These are phyloP conservation scores for Apeltes quadracus DNA, from an alignment of 2,113 vertebrate species.

Conservation along the genomic window DNA sequence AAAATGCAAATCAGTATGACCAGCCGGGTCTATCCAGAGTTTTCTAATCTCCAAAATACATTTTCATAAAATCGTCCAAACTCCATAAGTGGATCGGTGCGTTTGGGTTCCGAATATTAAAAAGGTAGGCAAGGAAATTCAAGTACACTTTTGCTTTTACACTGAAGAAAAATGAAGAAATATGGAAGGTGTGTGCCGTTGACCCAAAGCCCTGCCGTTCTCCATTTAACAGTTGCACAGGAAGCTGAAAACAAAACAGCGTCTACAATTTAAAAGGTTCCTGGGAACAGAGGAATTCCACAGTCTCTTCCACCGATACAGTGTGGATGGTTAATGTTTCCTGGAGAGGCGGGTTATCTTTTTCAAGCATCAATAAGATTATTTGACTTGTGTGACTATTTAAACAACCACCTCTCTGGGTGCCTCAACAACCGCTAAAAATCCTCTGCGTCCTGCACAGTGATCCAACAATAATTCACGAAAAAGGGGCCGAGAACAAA, in stretches of 20 bases:
- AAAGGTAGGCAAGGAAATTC: slow-evolving; percentile 11
- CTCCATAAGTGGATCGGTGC: slow-evolving; percentile 27
- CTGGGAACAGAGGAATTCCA: slow-evolving; percentile 55
- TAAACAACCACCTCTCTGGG: slow-evolving; percentile 3
- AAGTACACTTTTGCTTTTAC: too few species aligned
- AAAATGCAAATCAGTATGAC: slow-evolving; percentile 45
- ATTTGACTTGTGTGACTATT: not conserved
- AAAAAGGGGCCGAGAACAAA: slow-evolving; percentile 10
- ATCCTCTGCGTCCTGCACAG: not conserved
- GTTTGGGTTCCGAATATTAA: not conserved
- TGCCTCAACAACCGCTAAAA: not conserved
- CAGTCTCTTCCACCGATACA: slow-evolving; percentile 12
- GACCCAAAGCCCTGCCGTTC: slow-evolving; percentile 29
- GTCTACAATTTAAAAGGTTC: slow-evolving; percentile 20
- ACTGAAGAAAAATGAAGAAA: slow-evolving; percentile 27
- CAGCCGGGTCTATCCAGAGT: not conserved
- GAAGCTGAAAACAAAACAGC: slow-evolving; percentile 61
- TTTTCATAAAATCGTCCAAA: slow-evolving; percentile 7
- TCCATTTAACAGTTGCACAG: slow-evolving; percentile 29
- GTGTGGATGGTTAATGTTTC: not conserved
- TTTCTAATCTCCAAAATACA: slow-evolving; percentile 3
- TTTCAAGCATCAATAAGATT: slow-evolving; percentile 1
- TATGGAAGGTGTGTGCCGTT: slow-evolving; percentile 41
- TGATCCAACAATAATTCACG: slow-evolving; percentile 39
- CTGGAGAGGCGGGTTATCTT: slow-evolving; percentile 12